Percentiles rank a stretch among this genome's conserved stretches.
These are phyloP conservation scores for Rallus crepitans DNA, from an alignment of 2,797 vertebrate genomes.

Conservation along the genomic window DNA sequence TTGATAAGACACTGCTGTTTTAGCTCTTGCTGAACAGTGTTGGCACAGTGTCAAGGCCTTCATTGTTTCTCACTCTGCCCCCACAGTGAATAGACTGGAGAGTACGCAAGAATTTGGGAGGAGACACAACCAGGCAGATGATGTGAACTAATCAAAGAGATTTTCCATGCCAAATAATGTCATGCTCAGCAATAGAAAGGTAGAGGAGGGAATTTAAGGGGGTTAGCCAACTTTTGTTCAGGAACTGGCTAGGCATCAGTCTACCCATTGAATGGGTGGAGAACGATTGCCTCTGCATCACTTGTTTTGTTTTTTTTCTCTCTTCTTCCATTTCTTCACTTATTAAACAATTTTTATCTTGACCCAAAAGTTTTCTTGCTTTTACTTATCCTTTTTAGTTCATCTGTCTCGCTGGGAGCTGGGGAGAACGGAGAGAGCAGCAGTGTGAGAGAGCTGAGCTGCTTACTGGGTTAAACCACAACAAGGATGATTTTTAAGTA, in stretches of 20 bases:
- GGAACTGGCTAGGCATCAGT: not conserved
- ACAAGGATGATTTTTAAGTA: not conserved
- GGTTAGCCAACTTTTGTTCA: not conserved
- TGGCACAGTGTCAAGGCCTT: not conserved
- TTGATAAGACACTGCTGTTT: not conserved
- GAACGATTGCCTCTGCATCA: not conserved
- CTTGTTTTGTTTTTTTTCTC: not conserved
- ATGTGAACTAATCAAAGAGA: not conserved
- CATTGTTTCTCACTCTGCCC: not conserved
- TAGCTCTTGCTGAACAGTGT: not conserved
- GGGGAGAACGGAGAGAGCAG: not conserved
- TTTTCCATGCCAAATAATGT: not conserved
- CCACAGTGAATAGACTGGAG: not conserved
- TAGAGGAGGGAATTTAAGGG: not conserved
- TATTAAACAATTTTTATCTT: not conserved
- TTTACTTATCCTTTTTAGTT: not conserved
- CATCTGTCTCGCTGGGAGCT: not conserved
- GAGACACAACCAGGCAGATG: not conserved
- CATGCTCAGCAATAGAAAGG: not conserved
- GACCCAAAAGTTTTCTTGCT: not conserved
- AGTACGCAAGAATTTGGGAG: rapidly evolving
- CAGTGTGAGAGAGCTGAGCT: not conserved
- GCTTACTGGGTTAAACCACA: not conserved
- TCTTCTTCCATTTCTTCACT: not conserved
- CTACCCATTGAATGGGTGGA: not conserved